Base-by-base conservation (phyloP, 2,797 vertebrate genomes). In the Epinephelus awoara region DNA sequence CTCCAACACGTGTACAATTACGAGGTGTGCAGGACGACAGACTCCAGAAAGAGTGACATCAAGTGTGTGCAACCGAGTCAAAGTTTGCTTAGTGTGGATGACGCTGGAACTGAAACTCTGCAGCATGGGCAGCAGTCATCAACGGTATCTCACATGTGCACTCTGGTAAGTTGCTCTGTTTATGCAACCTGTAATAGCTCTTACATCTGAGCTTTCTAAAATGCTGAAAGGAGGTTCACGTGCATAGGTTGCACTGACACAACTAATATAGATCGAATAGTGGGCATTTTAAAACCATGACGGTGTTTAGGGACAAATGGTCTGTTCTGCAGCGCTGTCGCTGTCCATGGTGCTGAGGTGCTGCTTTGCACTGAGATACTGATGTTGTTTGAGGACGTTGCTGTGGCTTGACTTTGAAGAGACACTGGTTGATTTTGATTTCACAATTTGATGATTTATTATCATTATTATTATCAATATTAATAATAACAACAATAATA, bases 281-380 rank as follows among this genome's bases (percentile, higher is more conserved):
- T 25, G 25, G 8, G 5, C 54, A 6, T 3, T 11, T 19, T 3
- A 13, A 69, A 14, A 7, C 1, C 1, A 0, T 14, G 27, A 29
- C 27, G 10, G 6, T 29, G 25, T 49, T 21, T 3, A 17, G 3
- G 14, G 15, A 18, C 10, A 9, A 14, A 4, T 3, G 0, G 13
- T 21, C 17, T 15, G 3, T 11, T 19, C 2, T 54, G 14, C 13
- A 21, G 4, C 6, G 18, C 0, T 19, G 18, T 69, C 50, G 4
- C 88, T 90, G 62, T 85, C 85, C 82, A 38, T 77, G 81, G 85
- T 89, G 29, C 88, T 89, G 81, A 80, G 80, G 2, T 67, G 10
- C 17, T 67, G 2, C 0, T 61, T 6, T 58, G 1, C 6, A 5
- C n/a, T 21, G 10, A 34, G 4, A 55, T 9, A 6, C 18, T 42